Percentiles rank a stretch among this genome's conserved stretches.
phyloP scores from a whole-genome alignment of 2,888 invertebrate species.

The Drosophila pseudotalamancana region DNA sequence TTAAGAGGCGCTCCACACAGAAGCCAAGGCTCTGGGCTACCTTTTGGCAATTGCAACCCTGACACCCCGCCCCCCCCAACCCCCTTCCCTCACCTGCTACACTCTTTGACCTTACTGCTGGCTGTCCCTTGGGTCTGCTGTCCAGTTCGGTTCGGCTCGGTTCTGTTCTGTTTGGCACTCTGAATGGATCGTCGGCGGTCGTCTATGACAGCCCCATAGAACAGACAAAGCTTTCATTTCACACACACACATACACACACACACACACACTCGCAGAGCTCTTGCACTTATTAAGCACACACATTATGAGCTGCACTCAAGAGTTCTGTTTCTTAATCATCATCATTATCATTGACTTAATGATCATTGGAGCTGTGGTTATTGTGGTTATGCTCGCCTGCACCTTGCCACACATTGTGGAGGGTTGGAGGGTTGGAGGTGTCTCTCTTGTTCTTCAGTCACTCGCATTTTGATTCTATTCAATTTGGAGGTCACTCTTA shows the following conservation, averaged over 20 bases:
- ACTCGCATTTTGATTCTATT: constrained; percentile 49
- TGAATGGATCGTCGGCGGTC: constrained; percentile 61
- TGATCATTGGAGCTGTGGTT: constrained; percentile 41
- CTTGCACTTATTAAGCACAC: constrained; percentile 57
- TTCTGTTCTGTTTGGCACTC: constrained; percentile 74
- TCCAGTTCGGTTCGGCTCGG: constrained; percentile 22
- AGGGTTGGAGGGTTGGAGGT: constrained; percentile 35
- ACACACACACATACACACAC: constrained; percentile 15
- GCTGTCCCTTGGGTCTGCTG: constrained; percentile 40
- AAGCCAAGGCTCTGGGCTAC: constrained; percentile 19
- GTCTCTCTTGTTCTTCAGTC: constrained; percentile 7
- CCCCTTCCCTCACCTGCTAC: background rate
- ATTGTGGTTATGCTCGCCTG: constrained; percentile 68
- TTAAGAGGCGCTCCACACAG: constrained; percentile 28
- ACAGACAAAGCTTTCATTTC: constrained; percentile 50
- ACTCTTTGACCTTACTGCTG: constrained; percentile 33
- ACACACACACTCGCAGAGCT: background rate
- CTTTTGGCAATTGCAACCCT: constrained; percentile 6
- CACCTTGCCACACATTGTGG: constrained; percentile 70
- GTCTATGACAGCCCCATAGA: constrained; percentile 42
- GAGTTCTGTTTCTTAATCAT: constrained; percentile 46
- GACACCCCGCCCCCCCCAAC: background rate
- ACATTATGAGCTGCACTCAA: constrained; percentile 31
- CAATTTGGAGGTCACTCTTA: constrained; percentile 67
- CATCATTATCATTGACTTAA: constrained; percentile 20